Evolutionary conservation across 1,140 invertebrate genomes (phyloP).

Genomic region (Hylyphantes graminicola): DNA sequence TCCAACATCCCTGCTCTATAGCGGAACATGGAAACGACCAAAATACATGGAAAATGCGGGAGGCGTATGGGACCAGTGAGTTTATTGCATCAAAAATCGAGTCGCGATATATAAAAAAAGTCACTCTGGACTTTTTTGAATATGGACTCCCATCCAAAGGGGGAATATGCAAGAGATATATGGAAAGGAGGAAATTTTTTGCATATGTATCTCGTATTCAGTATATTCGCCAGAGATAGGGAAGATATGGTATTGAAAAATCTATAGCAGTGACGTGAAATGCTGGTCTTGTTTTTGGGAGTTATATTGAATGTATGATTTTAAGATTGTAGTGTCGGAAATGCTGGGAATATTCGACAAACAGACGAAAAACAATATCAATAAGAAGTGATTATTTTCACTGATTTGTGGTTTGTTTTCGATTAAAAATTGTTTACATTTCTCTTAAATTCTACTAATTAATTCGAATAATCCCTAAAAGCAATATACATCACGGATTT

Average conservation of each 20-base stretch:
- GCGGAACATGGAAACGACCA: constrained; percentile 1
- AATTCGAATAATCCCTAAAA: too few relatives aligned
- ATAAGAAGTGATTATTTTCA: too few relatives aligned
- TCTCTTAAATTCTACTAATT: too few relatives aligned
- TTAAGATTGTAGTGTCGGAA: too few relatives aligned
- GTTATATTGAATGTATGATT: too few relatives aligned
- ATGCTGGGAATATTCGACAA: too few relatives aligned
- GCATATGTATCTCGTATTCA: constrained; percentile 13
- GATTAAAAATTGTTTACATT: too few relatives aligned
- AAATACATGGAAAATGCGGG: constrained; percentile 25
- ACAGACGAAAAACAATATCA: too few relatives aligned
- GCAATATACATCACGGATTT: too few relatives aligned
- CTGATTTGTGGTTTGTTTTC: too few relatives aligned
- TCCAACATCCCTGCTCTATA: constrained; percentile 12
- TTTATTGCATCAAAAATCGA: constrained; percentile 52
- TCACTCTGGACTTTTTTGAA: constrained; percentile 3
- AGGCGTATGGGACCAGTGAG: constrained; percentile 13
- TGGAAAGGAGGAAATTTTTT: constrained; percentile 23
- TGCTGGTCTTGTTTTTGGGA: neutral
- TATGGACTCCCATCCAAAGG: constrained; percentile 23
- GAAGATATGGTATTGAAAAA: constrained; percentile 33
- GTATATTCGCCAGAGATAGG: constrained; percentile 20
- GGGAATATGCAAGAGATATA: constrained; percentile 19
- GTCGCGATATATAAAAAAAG: constrained; percentile 29
- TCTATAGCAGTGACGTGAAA: constrained; percentile 18